Evolutionary conservation across 2,888 invertebrate species (phyloP).

Genomic region (Pandemis corylana): DNA sequence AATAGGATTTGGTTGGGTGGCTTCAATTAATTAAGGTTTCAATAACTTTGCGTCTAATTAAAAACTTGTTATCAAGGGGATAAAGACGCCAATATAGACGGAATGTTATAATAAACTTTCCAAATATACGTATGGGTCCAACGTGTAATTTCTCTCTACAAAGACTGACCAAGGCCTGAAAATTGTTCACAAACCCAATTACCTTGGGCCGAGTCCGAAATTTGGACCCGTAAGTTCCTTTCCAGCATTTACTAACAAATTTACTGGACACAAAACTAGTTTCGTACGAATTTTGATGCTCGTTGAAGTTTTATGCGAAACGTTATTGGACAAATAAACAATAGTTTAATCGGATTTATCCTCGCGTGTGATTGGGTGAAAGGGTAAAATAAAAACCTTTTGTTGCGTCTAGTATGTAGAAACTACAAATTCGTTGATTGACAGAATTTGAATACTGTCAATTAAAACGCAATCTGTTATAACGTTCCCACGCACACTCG

Average conservation of each 20-base stretch:
- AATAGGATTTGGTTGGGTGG: too few species aligned
- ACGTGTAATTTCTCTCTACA: conserved; percentile 48
- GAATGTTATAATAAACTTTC: conserved; percentile 19
- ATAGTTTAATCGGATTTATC: conserved; percentile 45
- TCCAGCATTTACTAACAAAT: conserved; percentile 58
- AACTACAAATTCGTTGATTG: conserved; percentile 24
- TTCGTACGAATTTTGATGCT: conserved; percentile 53
- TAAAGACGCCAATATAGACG: neutral
- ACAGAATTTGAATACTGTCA: conserved; percentile 7
- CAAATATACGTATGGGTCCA: conserved; percentile 47
- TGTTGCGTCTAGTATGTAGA: neutral
- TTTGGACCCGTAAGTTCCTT: conserved; percentile 53
- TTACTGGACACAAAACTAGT: conserved; percentile 59
- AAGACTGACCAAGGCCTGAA: conserved; percentile 52
- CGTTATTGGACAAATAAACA: conserved; percentile 46
- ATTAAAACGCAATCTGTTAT: conserved; percentile 14
- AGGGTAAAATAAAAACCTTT: neutral
- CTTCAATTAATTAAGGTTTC: neutral
- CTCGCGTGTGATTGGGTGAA: conserved; percentile 26
- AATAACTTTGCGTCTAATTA: neutral
- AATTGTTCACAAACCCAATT: conserved; percentile 74
- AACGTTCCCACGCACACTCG: neutral
- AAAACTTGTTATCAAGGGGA: neutral
- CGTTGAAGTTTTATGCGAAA: conserved; percentile 19
- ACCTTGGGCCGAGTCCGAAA: conserved; percentile 58